phyloP scores from a whole-genome alignment of 1,140 invertebrate species.

The Formica exsecta region DNA sequence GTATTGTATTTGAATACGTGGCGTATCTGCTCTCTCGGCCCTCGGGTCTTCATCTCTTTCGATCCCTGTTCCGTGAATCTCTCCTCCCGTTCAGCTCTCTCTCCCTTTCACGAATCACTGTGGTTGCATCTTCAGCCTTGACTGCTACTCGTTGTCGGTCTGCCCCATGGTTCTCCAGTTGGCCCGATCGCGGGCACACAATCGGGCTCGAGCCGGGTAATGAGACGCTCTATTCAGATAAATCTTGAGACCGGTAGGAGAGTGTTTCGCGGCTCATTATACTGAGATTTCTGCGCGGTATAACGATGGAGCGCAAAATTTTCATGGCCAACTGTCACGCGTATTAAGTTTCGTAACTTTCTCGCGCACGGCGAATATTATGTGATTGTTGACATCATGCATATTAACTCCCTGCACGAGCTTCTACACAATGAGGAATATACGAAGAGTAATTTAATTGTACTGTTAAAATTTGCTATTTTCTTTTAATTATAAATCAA shows the following conservation, averaged over 20 bases:
- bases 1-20: slow-evolving; percentile 85
- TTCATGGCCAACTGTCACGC: slow-evolving; percentile 46
- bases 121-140: slow-evolving; percentile 52
- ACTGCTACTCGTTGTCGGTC: slow-evolving; percentile 44
- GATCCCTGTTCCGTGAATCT: slow-evolving; percentile 45
- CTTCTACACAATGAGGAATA: neutral
- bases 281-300: slow-evolving; percentile 68
- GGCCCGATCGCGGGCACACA: slow-evolving; percentile 78
- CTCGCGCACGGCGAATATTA: neutral
- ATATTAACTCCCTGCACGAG: slow-evolving; percentile 4
- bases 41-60: slow-evolving; percentile 28
- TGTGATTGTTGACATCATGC: neutral
- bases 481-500: slow-evolving; percentile 1
- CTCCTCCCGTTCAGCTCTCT: slow-evolving; percentile 9
- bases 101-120: slow-evolving; percentile 29
- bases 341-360: slow-evolving; percentile 29
- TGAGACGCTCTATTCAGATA: slow-evolving; percentile 86
- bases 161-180: slow-evolving; percentile 49
- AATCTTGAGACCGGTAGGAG: slow-evolving; percentile 83
- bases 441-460: neutral
- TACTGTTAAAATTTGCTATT: neutral
- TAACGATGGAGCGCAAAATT: slow-evolving; percentile 75
- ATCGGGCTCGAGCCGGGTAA: slow-evolving; percentile 83
- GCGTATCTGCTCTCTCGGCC: slow-evolving; percentile 79
- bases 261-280: slow-evolving; percentile 82